Base-by-base conservation (phyloP, 2,113 vertebrate genomes). In the Erythrolamprus reginae region DNA sequence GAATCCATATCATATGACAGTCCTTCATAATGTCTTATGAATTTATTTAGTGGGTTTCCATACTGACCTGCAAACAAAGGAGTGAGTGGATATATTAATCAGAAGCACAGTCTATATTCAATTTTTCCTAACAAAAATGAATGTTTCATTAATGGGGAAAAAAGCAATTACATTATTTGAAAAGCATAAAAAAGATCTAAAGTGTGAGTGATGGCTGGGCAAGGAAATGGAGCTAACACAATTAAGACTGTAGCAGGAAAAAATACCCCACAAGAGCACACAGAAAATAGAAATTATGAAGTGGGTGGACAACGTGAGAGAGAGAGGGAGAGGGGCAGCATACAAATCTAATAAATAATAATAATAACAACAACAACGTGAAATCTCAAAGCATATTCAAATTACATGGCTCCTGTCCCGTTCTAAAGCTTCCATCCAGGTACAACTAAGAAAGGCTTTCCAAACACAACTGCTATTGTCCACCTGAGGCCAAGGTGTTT, bases 21-120 rank as follows among this genome's bases (percentile, higher is more conserved):
- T 91, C 98, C 99, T 96, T 99, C 99, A 97, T 99, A 99, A 96
- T 99, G 98, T 88, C 95, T 98, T 94, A 99, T 98, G 93, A 98
- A 98, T 94, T 99, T 98, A 97, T 97, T 98, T 91, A 99, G 96
- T 89, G 96, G 97, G 86, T 98, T 99, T 94, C 97, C 97, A 95
- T 98, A 98, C 65, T 98, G 98, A 96, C 98, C 99, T 99, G 97
- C 87, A 95, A 96, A 97, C 87, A 97, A 94, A 90, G 89, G 94
- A 86, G 19, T 91, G 92, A 55, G 95, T 15, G 10, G 23, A 48
- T 28, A 52, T 19, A 6, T 2, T 88, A 88, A 33, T 2, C n/a
- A 93, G 28, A 85, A 86, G 8, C 3, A 50, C 3, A 21, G 21
- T 33, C 61, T 85, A 45, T 53, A 51, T 84, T 61, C 61, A 55